A percentile compares a stretch with the other conserved stretches of the same genome.
These are phyloP conservation scores for Macropus fuliginosus DNA, from an alignment of 2,797 vertebrate genomes.

Conservation along the genomic window DNA sequence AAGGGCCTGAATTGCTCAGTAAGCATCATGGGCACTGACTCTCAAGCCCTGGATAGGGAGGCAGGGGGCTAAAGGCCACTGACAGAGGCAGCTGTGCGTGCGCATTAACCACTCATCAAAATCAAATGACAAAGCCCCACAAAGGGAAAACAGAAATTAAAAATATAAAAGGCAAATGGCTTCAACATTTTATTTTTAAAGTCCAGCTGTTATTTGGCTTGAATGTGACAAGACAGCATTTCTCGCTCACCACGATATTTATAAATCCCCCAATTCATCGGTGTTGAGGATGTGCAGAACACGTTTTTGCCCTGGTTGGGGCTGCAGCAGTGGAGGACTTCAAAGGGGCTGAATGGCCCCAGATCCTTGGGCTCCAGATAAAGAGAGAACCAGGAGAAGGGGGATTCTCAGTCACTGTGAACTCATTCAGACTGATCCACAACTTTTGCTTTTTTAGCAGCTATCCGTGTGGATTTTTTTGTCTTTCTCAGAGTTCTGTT, in stretches of 20 bases:
- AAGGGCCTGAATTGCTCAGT: conserved; percentile 58
- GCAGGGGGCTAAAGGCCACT: conserved; percentile 69
- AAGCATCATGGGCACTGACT: conserved; percentile 69
- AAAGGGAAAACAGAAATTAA: conserved; percentile 80
- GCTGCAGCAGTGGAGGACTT: conserved; percentile 61
- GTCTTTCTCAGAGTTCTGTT: conserved; percentile 13
- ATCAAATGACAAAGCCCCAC: conserved; percentile 80
- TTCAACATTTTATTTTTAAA: conserved; percentile 83
- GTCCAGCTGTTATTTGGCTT: conserved; percentile 82
- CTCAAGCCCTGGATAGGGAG: conserved; percentile 39
- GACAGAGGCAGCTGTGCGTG: conserved; percentile 75
- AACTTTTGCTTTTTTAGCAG: conserved; percentile 57
- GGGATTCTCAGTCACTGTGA: conserved; percentile 41
- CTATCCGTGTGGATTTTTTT: conserved; percentile 29
- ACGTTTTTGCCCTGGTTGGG: conserved; percentile 68
- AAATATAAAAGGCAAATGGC: conserved; percentile 82
- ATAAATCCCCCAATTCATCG: conserved; percentile 77
- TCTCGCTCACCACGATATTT: conserved; percentile 80
- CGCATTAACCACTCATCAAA: conserved; percentile 81
- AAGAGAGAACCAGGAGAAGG: conserved; percentile 20
- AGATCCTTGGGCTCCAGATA: conserved; percentile 27
- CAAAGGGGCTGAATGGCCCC: conserved; percentile 45
- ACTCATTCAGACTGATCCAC: conserved; percentile 53
- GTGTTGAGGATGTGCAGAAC: conserved; percentile 68
- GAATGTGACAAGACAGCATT: conserved; percentile 82